phyloP scores from a whole-genome alignment of 2,113 vertebrate species.

The Columba janthina region DNA sequence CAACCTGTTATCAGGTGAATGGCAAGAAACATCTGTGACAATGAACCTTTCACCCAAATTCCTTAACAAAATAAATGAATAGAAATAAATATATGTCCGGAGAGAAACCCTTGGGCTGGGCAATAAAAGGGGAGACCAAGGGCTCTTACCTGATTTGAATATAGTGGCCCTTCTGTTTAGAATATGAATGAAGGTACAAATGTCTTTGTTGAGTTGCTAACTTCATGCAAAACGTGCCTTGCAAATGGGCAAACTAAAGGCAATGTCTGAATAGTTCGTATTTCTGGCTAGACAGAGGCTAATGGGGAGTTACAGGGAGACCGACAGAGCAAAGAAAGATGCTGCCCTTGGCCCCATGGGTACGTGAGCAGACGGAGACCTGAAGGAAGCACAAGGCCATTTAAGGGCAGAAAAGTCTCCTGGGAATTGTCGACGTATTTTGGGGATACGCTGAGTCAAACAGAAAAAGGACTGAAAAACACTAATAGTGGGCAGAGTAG shows the following conservation, averaged over 20 bases:
- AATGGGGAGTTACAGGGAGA: neutral
- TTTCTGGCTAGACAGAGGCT: neutral
- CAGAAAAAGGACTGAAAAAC: neutral
- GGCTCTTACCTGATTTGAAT: neutral
- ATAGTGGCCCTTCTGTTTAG: neutral
- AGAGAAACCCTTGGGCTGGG: neutral
- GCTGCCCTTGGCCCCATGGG: neutral
- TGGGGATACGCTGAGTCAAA: neutral
- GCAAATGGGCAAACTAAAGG: neutral
- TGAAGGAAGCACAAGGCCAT: neutral
- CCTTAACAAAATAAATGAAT: neutral
- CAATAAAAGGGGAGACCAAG: neutral
- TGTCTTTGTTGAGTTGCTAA: neutral
- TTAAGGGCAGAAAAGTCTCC: neutral
- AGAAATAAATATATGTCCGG: neutral
- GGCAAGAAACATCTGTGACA: neutral
- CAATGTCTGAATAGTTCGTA: neutral
- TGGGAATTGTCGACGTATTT: neutral
- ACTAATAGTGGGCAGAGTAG: neutral
- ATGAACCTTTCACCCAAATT: neutral
- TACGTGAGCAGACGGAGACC: neutral
- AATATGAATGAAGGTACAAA: neutral
- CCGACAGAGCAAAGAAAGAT: neutral
- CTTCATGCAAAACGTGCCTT: neutral
- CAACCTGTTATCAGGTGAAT: neutral